Evolutionary conservation across 2,888 invertebrate genomes (phyloP).

Genomic region (Spodoptera exigua): DNA sequence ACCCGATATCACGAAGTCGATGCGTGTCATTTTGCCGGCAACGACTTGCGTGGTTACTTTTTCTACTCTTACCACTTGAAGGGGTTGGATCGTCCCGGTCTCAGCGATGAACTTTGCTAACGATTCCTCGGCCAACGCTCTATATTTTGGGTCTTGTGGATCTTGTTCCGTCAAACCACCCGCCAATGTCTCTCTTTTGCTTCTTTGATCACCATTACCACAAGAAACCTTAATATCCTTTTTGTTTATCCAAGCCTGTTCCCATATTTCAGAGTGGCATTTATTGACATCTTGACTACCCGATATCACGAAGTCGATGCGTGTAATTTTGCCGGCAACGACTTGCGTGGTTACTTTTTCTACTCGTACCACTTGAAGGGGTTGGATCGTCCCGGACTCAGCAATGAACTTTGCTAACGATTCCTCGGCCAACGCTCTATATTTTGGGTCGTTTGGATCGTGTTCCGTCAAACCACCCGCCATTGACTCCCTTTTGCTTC

Average conservation of each 20-base stretch:
- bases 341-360: constrained; percentile 57
- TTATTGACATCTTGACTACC: background rate
- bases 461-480: too few species aligned
- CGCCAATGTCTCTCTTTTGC: too few species aligned
- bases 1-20: constrained; percentile 37
- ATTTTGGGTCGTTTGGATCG: constrained; percentile 10
- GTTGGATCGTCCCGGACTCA: constrained; percentile 18
- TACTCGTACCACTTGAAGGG: constrained; percentile 42
- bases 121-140: constrained; percentile 56
- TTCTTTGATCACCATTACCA: background rate
- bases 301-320: constrained; percentile 47
- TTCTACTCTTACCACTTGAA: constrained; percentile 37
- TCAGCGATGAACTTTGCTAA: constrained; percentile 47
- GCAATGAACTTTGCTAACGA: constrained; percentile 18
- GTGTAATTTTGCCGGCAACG: constrained; percentile 55
- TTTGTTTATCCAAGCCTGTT: constrained; percentile 44
- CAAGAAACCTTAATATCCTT: constrained; percentile 57
- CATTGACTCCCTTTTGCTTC: too few species aligned
- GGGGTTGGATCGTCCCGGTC: constrained; percentile 15
- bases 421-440: constrained; percentile 16
- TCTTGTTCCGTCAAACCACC: constrained; percentile 56
- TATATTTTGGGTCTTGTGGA: constrained; percentile 50
- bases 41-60: constrained; percentile 59
- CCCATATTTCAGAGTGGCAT: constrained; percentile 54
- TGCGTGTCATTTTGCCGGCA: constrained; percentile 49